phyloP scores from a whole-genome alignment of 1,140 invertebrate species.

The Cotesia chilonis region DNA sequence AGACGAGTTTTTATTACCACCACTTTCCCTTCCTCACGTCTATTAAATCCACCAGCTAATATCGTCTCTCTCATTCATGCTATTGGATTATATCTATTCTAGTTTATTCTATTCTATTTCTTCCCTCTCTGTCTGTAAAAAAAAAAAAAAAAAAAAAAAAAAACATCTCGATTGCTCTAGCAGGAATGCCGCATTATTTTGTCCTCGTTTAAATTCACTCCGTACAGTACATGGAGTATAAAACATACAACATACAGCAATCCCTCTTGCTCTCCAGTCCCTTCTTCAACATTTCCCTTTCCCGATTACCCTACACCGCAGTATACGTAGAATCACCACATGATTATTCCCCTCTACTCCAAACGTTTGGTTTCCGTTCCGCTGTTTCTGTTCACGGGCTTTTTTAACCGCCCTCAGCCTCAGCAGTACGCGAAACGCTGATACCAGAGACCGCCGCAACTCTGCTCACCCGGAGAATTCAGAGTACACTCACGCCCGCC shows the following conservation, averaged over 20 bases:
- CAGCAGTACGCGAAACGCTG: slow-evolving; percentile 49
- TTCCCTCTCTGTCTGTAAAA: background rate
- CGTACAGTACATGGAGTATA: no score
- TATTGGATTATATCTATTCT: background rate
- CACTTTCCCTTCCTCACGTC: slow-evolving; percentile 34
- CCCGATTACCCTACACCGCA: background rate
- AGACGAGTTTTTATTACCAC: slow-evolving; percentile 12
- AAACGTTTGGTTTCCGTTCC: slow-evolving; percentile 7
- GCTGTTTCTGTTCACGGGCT: slow-evolving; percentile 37
- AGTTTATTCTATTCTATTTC: background rate
- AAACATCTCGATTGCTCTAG: background rate
- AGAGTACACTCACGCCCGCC: slow-evolving; percentile 24
- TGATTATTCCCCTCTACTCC: background rate
- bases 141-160: no score
- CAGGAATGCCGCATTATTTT: no score
- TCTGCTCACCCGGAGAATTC: slow-evolving; percentile 14
- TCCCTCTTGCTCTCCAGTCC: background rate
- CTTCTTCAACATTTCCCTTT: slow-evolving; percentile 12
- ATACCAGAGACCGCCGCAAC: no score
- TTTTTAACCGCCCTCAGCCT: slow-evolving; percentile 46
- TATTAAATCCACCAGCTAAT: background rate
- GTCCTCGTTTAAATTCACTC: no score
- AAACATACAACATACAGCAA: no score
- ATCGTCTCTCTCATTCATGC: slow-evolving; percentile 26
- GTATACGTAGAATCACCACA: background rate